Base-by-base conservation (phyloP, 1,140 invertebrate genomes). In the Akabosia matsudoensis region DNA sequence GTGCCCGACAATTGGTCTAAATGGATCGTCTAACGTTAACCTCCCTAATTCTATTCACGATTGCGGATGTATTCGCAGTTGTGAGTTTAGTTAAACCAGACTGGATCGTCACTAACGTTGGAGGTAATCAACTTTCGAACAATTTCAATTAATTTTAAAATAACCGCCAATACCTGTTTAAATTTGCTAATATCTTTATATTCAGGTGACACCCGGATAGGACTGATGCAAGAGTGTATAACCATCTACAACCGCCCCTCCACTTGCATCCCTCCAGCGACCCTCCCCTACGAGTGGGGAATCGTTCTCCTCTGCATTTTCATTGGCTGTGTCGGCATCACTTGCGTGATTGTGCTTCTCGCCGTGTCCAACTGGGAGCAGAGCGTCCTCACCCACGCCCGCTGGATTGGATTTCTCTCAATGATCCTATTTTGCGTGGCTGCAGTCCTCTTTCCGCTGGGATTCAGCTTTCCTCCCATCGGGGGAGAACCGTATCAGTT, bases 21-120 rank as follows among this genome's bases (percentile, higher is more conserved):
- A 96, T 97, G 94, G 95, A 97, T 87, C 95, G 95, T 86, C 86
- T 97, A 81, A 96, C 94, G 14, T 86, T 95, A 78, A 96, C 97
- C 82, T 97, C 95, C 16, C 93, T 93, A 1, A 93, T 93, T 24
- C 85, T 97, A 52, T 98, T 97, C 85, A 88, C 96, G 84, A 90
- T 93, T 33, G 95, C 95, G 45, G 94, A 97, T 88, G 88, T 97
- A 54, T 97, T 97, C 88, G 95, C 95, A 28, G 93, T 97, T 77
- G 90, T 95, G 0, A 96, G 95, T 85, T 88, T 98, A 79, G 92
- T 94, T 4, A 92, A 97, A 90, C 95, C 96, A 51, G 94, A 97
- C 85, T 98, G 96, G 96, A 97, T 97, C 82, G 93, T 96, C 37
- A 95, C 95, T 3, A 93, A 96, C 85, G 92, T 96, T 81, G 95